Percentiles rank a stretch among this genome's conserved stretches.
Conservation (phyloP, 2,113 vertebrate species). For the Cyanoramphus novaezelandiae region DNA sequence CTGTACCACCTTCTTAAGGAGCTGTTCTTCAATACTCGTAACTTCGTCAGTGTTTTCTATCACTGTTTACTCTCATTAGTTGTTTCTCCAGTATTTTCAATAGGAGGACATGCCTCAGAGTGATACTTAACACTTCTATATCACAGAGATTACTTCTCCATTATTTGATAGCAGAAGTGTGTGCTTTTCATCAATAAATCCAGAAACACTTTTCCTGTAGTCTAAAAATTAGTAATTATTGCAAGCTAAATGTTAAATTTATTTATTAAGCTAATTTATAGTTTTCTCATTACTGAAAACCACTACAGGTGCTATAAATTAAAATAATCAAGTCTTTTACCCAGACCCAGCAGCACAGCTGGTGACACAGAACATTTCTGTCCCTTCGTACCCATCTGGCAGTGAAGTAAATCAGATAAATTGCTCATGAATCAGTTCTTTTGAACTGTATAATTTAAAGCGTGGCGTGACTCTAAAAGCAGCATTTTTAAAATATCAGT, state of each 20-base stretch:
- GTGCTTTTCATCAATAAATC: neutral
- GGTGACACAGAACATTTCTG: neutral
- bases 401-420: slow-evolving; percentile 30
- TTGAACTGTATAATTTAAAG: slow-evolving; percentile 15
- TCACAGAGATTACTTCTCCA: neutral
- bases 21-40: neutral
- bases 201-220: neutral
- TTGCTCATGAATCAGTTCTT: slow-evolving; percentile 16
- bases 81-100: neutral
- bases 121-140: neutral
- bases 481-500: slow-evolving; percentile 1
- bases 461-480: neutral
- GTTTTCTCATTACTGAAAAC: neutral
- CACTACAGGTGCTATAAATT: neutral
- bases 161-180: neutral
- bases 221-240: neutral
- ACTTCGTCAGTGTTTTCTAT: neutral
- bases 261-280: neutral
- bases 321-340: neutral
- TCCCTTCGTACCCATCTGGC: neutral
- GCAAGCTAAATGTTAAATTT: neutral
- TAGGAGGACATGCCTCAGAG: neutral
- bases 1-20: neutral
- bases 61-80: neutral
- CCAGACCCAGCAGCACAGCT: neutral